A percentile compares a stretch with the other conserved stretches of the same genome.
These are phyloP conservation scores for Caenorhabditis sinica DNA, from an alignment of 2,888 invertebrate genomes.

Conservation along the genomic window DNA sequence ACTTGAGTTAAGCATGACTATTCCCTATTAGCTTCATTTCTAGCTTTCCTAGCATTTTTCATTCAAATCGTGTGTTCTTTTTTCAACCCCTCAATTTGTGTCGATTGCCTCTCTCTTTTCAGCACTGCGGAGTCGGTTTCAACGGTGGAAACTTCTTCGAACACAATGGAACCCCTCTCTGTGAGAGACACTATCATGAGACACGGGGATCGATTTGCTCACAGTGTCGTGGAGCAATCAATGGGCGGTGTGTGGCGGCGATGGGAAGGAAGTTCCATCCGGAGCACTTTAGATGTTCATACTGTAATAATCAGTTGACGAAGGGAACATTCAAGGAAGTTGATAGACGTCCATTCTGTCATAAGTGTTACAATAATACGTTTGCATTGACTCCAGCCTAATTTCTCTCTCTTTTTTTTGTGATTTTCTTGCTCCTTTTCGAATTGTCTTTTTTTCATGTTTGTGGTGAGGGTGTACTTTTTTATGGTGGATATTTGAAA, in stretches of 20 bases:
- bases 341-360: slow-evolving; percentile 98
- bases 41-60: not conserved
- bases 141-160: slow-evolving; percentile 98
- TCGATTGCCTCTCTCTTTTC: slow-evolving; percentile 64
- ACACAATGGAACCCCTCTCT: slow-evolving; percentile 97
- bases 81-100: slow-evolving; percentile 27
- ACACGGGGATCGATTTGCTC: slow-evolving; percentile 95
- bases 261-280: slow-evolving; percentile 99
- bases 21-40: slow-evolving; percentile 3
- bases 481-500: not conserved
- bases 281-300: slow-evolving; percentile 98
- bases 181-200: slow-evolving; percentile 98
- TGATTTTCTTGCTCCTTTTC: slow-evolving; percentile 7
- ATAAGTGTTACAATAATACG: slow-evolving; percentile 94
- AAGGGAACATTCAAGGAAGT: slow-evolving; percentile 99
- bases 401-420: slow-evolving; percentile 41
- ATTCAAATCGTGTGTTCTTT: not conserved
- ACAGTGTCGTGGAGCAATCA: slow-evolving; percentile 75
- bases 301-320: slow-evolving; percentile 97
- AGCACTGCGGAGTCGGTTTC: slow-evolving; percentile 97
- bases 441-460: slow-evolving; percentile 3
- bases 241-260: slow-evolving; percentile 94
- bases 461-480: not conserved
- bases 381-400: slow-evolving; percentile 73
- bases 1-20: slow-evolving; percentile 26